A percentile compares a stretch with the other conserved stretches of the same genome.
Conservation (phyloP, 2,888 invertebrate genomes). For the Chouioia cunea region DNA sequence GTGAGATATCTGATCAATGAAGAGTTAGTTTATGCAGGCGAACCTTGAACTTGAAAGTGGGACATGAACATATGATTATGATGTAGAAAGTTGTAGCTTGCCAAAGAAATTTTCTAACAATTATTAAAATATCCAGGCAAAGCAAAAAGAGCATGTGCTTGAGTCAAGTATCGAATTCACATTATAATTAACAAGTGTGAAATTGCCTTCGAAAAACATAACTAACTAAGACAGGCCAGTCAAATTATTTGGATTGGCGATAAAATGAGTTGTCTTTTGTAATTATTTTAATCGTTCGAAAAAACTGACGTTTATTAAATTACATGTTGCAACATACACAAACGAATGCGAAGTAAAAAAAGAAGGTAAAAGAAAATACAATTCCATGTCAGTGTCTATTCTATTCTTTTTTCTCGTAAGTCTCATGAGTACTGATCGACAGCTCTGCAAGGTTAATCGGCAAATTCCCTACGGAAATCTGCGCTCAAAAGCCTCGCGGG, state of each 20-base stretch:
- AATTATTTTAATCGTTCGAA: no score
- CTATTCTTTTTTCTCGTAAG: neutral
- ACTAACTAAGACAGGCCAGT: no score
- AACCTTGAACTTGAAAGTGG: constrained; percentile 33
- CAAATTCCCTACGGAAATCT: constrained; percentile 52
- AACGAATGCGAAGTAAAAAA: no score
- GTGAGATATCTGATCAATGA: neutral
- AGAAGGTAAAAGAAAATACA: no score
- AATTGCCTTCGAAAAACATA: no score
- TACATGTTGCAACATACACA: no score
- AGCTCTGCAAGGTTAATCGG: constrained; percentile 53
- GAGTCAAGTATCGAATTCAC: neutral
- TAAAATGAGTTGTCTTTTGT: no score
- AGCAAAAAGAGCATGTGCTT: neutral
- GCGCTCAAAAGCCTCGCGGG: constrained; percentile 26
- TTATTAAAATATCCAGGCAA: neutral
- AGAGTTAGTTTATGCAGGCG: constrained; percentile 1
- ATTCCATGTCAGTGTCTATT: no score
- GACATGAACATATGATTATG: neutral
- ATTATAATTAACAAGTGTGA: neutral
- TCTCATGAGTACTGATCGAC: constrained; percentile 24
- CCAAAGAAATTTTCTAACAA: constrained; percentile 9
- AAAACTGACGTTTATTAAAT: no score
- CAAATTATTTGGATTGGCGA: no score
- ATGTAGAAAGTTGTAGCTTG: constrained; percentile 13